Evolutionary conservation across 1,140 invertebrate genomes (phyloP), one percentile per base, ranked within the genome.

Genomic region (Ectropis grisescens): DNA sequence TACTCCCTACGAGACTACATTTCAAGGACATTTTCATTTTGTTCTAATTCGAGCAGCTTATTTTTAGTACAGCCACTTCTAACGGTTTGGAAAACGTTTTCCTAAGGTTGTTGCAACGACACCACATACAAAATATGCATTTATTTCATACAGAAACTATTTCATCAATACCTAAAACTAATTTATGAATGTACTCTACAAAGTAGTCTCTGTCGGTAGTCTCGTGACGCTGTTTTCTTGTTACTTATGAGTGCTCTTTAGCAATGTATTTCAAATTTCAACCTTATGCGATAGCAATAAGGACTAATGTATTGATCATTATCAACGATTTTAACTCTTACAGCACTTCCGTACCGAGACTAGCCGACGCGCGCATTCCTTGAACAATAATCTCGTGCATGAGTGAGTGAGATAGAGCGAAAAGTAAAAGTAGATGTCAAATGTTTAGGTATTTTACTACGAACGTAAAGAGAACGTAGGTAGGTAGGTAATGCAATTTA

Each of bases 21-120:
- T 69, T 76, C 82, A 82, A 82, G 82, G 76, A 82, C 82, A 82
- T 82, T 82, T 82, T 70, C 40, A 68, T 75, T 76, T 76, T 65
- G 41, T 47, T 46, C 47, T 66, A 74, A 52, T 68, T 43, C 50
- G 39, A 51, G 52, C 28, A 29, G 32, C 47, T 47, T 66, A 62
- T 55, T 68, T 69, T 58, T 56, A 40, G 47, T 34, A 33, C 23
- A 13, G 11, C 11, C 6, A 13, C 4, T 28, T n/a, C n/a, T n/a
- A n/a, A n/a, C n/a, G n/a, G n/a, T n/a, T n/a, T n/a, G n/a, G n/a
- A n/a, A 11, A 8, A 28, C 13, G 8, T 8, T 28, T 28, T 3
- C 27, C 4, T 11, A 3, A 8, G 3, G 16, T 8, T 19, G 8
- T 19, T 19, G 16, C 16, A n/a, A n/a, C n/a, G n/a, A n/a, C n/a